Base-by-base conservation (phyloP, 1,140 invertebrate species). In the Agrypnia vestita region DNA sequence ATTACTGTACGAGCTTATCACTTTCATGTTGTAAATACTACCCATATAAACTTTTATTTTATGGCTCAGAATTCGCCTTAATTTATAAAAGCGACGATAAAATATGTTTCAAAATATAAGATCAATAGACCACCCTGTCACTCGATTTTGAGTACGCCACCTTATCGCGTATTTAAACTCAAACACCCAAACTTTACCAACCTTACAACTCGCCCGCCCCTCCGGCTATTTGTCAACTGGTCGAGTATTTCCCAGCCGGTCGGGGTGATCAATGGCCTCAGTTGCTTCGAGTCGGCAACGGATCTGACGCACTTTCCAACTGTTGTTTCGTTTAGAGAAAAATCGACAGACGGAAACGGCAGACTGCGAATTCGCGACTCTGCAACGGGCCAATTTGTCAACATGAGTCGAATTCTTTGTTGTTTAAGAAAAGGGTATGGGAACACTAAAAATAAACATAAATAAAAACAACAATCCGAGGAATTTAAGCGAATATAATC, bases 291-390 rank as follows among this genome's bases (percentile, higher is more conserved):
- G 13, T 21, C 15, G 56, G 61, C 13, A 19, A 8, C 47, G 47
- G 21, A 53, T 19, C 51, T 35, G 69, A 73, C 69, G 51, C 49
- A 73, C 69, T 73, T 71, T 53, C 51, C 49, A 55, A 73, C 51
- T 35, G 69, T 73, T 73, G 69, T 53, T 73, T 53, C 47, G 49
- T 47, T 49, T 19, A 46, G 19, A 73, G 69, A 73, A 73, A 73
- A 73, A 73, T 73, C 69, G 69, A 55, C 69, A 73, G 11, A n/a
- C 69, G 69, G 64, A 46, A 43, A n/a, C n/a, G n/a, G n/a, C n/a
- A n/a, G n/a, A 69, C 64, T 47, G 64, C 64, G n/a, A 47, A 69
- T 46, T 69, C 64, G 64, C 43, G 44, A 46, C 64, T 47, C 61
- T 44, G 19, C 25, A 21, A 25, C 21, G 6, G 15, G 1, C 3